A percentile compares a stretch with the other conserved stretches of the same genome.
These are phyloP conservation scores for Drosophila peninsularis DNA, from an alignment of 2,888 invertebrate species.

Conservation along the genomic window DNA sequence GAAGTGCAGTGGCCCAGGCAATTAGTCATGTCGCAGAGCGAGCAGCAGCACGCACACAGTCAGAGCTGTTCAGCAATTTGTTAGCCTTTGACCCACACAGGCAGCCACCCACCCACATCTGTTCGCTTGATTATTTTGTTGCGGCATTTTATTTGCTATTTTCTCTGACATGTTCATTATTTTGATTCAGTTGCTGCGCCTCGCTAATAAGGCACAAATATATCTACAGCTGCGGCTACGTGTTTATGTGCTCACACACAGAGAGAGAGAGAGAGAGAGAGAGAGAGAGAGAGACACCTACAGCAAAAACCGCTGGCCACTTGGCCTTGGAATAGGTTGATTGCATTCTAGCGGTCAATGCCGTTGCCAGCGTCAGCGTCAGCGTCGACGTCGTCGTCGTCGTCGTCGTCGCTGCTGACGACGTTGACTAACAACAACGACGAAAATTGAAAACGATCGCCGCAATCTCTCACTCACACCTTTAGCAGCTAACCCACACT, in stretches of 20 bases:
- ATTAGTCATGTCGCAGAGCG: slow-evolving; percentile 46
- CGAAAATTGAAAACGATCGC: slow-evolving; percentile 70
- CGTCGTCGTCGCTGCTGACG: slow-evolving; percentile 35
- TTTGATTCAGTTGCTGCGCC: slow-evolving; percentile 37
- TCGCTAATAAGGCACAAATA: slow-evolving; percentile 49
- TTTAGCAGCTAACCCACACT: background rate
- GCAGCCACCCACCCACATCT: slow-evolving; percentile 16
- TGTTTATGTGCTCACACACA: slow-evolving; percentile 33
- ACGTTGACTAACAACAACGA: slow-evolving; percentile 59
- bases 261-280: background rate
- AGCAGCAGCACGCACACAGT: background rate
- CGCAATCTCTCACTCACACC: slow-evolving; percentile 26
- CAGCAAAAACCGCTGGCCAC: slow-evolving; percentile 69
- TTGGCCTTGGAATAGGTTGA: slow-evolving; percentile 84
- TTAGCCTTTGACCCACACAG: slow-evolving; percentile 25
- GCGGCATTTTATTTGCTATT: slow-evolving; percentile 22
- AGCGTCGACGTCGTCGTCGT: slow-evolving; percentile 31
- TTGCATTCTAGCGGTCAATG: slow-evolving; percentile 84
- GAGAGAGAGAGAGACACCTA: slow-evolving; percentile 33
- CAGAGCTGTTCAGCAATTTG: slow-evolving; percentile 30
- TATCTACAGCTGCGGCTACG: slow-evolving; percentile 11
- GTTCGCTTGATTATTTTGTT: slow-evolving; percentile 32
- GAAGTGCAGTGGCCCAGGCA: slow-evolving; percentile 7
- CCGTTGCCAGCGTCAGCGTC: slow-evolving; percentile 58
- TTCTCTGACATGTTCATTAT: slow-evolving; percentile 49